A percentile compares a stretch with the other conserved stretches of the same genome.
Conservation (phyloP, 1,140 invertebrate genomes). For the Drosophila subpulchrella region DNA sequence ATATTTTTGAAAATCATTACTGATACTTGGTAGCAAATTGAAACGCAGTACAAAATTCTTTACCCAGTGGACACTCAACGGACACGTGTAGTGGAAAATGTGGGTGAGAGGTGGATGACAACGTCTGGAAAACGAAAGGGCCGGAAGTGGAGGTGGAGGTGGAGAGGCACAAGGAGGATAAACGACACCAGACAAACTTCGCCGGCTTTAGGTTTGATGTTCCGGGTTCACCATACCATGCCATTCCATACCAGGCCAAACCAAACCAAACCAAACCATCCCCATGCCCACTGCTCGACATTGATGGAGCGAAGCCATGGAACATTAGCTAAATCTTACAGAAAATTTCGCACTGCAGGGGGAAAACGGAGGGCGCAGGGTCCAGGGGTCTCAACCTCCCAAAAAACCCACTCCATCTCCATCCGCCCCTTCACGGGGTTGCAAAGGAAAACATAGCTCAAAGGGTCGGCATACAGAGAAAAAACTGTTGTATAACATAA, state of each 20-base stretch:
- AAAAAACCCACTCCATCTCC: background rate
- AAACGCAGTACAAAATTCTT: conserved; percentile 1
- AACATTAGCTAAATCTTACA: conserved; percentile 73
- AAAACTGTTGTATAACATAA: background rate
- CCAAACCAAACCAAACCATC: background rate
- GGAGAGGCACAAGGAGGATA: conserved; percentile 8
- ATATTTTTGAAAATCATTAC: conserved; percentile 15
- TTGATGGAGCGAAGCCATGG: conserved; percentile 67
- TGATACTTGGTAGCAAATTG: conserved; percentile 9
- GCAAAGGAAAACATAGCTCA: conserved; percentile 11
- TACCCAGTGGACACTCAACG: conserved; percentile 8
- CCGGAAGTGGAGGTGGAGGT: background rate
- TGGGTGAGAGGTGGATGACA: conserved; percentile 15
- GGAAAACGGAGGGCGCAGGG: background rate
- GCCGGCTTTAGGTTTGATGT: conserved; percentile 25
- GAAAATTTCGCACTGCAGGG: conserved; percentile 55
- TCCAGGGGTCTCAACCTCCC: background rate
- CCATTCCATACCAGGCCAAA: background rate
- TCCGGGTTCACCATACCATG: conserved; percentile 21
- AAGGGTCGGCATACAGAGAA: conserved; percentile 4
- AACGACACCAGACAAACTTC: conserved; percentile 44
- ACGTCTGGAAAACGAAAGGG: conserved; percentile 30
- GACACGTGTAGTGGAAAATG: conserved; percentile 16
- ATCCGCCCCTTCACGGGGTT: conserved; percentile 21
- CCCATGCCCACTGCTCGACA: conserved; percentile 38